Conservation (phyloP, 2,797 vertebrate species). For the Coranthus polyacanthus region DNA sequence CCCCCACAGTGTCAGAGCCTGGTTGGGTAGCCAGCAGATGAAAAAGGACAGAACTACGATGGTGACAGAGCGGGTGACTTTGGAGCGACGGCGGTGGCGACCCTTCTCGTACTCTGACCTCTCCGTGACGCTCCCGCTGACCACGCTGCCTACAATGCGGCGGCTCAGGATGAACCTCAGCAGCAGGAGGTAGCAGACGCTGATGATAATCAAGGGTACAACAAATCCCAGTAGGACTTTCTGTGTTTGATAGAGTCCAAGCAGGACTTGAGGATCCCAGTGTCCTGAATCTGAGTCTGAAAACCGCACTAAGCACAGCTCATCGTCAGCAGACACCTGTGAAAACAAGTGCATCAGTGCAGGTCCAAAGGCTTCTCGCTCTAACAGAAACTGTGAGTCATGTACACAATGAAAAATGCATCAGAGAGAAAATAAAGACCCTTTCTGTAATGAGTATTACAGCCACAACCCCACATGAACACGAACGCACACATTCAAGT, state of each 20-base stretch:
- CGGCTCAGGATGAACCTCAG: constrained; percentile 83
- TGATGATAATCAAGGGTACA: constrained; percentile 79
- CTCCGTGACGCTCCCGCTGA: constrained; percentile 17
- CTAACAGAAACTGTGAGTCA: too few species aligned
- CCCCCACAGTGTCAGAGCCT: constrained; percentile 87
- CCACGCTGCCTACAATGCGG: constrained; percentile 65
- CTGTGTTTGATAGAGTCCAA: constrained; percentile 84
- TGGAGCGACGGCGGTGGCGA: constrained; percentile 80
- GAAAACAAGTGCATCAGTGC: constrained; percentile 31
- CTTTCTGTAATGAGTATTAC: too few species aligned
- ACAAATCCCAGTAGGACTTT: constrained; percentile 85
- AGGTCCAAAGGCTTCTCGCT: too few species aligned
- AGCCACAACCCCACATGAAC: too few species aligned
- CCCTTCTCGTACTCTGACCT: constrained; percentile 76
- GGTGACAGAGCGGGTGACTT: constrained; percentile 85
- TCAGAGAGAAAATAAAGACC: too few species aligned
- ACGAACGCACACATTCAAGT: too few species aligned
- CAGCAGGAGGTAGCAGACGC: constrained; percentile 84
- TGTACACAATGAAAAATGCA: too few species aligned
- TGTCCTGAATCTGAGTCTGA: constrained; percentile 78
- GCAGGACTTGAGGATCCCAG: constrained; percentile 85
- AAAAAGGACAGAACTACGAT: constrained; percentile 88
- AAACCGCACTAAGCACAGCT: constrained; percentile 84
- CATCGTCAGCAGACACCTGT: constrained; percentile 79
- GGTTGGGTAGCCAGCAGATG: constrained; percentile 89